Percentiles rank a stretch among this genome's conserved stretches.
Conservation (phyloP, 2,888 invertebrate genomes). For the Apamea anceps region DNA sequence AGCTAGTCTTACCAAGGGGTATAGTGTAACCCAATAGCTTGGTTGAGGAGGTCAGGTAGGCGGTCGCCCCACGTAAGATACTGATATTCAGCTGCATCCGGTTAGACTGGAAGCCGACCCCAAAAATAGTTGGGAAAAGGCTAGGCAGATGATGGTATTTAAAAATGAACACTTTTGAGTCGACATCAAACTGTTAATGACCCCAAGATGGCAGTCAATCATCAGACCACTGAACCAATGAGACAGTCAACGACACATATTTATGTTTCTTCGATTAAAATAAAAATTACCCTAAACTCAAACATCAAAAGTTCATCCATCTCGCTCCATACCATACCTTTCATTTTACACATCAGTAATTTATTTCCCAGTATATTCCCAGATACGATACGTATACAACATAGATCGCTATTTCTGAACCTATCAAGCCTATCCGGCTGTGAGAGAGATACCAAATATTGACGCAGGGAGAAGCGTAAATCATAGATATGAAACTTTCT, state of each 20-base stretch:
- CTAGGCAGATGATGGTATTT: not conserved
- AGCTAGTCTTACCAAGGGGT: no score
- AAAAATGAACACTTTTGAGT: not conserved
- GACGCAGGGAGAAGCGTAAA: constrained; percentile 70
- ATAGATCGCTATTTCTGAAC: constrained; percentile 61
- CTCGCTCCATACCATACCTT: constrained; percentile 14
- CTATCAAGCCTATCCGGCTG: constrained; percentile 65
- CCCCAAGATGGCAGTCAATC: no score
- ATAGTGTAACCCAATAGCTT: not conserved
- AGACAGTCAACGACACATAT: no score
- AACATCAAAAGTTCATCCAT: not conserved
- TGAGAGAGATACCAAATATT: constrained; percentile 73
- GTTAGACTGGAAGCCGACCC: no score
- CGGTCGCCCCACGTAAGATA: not conserved
- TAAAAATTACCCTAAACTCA: not conserved
- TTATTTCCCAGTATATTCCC: constrained; percentile 46
- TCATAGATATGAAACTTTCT: constrained; percentile 71
- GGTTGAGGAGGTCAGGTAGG: not conserved
- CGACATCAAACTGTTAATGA: not conserved
- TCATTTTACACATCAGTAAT: constrained; percentile 38
- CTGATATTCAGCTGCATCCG: no score
- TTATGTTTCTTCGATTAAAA: no score
- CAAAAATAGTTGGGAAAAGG: no score
- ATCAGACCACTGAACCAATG: no score
- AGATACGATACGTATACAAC: constrained; percentile 48